phyloP scores from a whole-genome alignment of 2,797 vertebrate genomes.

The Hapalemur alaotrensis region DNA sequence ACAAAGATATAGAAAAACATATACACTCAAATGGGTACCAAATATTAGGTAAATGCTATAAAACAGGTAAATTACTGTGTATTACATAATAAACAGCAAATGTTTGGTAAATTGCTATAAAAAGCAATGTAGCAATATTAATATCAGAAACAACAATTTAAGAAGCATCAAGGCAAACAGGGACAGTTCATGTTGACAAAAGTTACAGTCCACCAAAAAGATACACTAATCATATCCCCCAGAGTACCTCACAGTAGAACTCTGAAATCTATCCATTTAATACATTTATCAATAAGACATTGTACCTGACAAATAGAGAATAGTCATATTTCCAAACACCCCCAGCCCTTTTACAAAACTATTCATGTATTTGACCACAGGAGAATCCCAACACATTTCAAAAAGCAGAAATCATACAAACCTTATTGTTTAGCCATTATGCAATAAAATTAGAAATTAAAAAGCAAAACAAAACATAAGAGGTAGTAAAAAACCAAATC shows the following conservation, averaged over 20 bases:
- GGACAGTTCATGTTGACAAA: background rate
- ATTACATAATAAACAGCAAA: background rate
- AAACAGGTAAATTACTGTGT: background rate
- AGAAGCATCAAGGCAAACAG: background rate
- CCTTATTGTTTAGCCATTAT: background rate
- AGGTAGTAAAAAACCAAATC: background rate
- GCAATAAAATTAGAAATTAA: slow-evolving; percentile 27
- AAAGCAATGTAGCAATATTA: background rate
- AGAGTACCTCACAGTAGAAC: background rate
- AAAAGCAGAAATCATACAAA: background rate
- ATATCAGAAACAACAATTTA: background rate
- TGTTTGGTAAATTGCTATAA: background rate
- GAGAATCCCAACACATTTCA: background rate
- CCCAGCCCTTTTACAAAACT: background rate
- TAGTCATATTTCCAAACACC: background rate
- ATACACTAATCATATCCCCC: background rate
- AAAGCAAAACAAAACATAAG: background rate
- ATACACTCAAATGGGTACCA: background rate
- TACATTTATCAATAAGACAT: background rate
- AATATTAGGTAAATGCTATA: background rate
- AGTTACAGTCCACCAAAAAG: background rate
- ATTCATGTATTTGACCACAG: background rate
- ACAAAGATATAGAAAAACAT: background rate
- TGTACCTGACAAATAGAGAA: background rate
- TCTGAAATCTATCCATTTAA: background rate